Evolutionary conservation across 1,140 invertebrate genomes (phyloP).

Genomic region (Cydia amplana): DNA sequence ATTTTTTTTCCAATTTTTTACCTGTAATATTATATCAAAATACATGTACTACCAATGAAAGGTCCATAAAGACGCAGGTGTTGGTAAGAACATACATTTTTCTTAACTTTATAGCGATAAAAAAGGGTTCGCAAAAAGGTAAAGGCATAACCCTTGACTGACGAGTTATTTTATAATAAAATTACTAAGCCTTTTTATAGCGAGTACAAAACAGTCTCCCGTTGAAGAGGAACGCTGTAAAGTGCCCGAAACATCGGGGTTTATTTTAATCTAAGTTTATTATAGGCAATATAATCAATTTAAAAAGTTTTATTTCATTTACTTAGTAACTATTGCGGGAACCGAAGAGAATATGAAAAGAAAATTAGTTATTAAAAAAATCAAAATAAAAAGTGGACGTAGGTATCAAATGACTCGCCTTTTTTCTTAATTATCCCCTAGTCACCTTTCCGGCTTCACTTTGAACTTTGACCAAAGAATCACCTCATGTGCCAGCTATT

Average conservation of each 20-base stretch:
- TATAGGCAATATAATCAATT: too few relatives aligned
- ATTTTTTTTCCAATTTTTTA: too few relatives aligned
- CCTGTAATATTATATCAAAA: too few relatives aligned
- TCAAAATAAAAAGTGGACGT: conserved; percentile 37
- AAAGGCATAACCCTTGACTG: conserved; percentile 38
- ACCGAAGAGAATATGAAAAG: not conserved
- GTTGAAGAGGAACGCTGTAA: too few relatives aligned
- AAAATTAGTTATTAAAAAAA: conserved; percentile 5
- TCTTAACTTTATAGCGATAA: conserved; percentile 41
- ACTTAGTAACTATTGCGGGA: too few relatives aligned
- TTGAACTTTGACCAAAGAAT: conserved; percentile 71
- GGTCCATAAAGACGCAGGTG: conserved; percentile 45
- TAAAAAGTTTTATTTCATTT: too few relatives aligned
- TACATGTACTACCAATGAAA: conserved; percentile 21
- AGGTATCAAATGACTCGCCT: conserved; percentile 45
- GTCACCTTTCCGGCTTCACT: conserved; percentile 64
- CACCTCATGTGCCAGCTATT: conserved; percentile 54
- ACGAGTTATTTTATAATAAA: conserved; percentile 36
- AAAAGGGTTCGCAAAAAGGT: conserved; percentile 46
- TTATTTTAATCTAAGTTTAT: too few relatives aligned
- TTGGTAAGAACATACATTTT: conserved; percentile 38
- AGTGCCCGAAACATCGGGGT: too few relatives aligned
- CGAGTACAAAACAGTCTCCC: too few relatives aligned
- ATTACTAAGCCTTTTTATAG: conserved; percentile 31
- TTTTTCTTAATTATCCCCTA: conserved; percentile 62